A percentile compares a stretch with the other conserved stretches of the same genome.
phyloP scores from a whole-genome alignment of 1,140 invertebrate genomes.

The Ceratina australensis region DNA sequence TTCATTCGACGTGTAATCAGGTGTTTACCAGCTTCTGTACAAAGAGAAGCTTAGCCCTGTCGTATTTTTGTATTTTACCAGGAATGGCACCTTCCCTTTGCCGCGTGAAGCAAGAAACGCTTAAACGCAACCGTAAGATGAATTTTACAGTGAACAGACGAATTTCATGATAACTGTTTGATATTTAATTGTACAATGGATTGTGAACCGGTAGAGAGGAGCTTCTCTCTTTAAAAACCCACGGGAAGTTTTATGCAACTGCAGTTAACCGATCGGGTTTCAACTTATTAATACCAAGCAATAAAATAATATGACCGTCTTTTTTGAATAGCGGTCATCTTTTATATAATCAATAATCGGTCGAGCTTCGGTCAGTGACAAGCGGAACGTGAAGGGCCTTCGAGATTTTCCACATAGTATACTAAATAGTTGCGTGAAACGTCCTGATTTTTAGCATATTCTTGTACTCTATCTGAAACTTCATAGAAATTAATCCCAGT shows the following conservation, averaged over 20 bases:
- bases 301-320: no score
- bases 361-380: no score
- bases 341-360: no score
- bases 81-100: not conserved
- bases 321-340: no score
- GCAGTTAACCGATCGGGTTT: no score
- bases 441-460: not conserved
- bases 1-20: not conserved
- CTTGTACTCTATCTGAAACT: not conserved
- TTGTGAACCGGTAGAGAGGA: not conserved
- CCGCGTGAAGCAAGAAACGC: no score
- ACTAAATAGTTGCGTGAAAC: not conserved
- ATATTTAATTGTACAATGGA: not conserved
- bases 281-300: no score
- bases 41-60: not conserved
- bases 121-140: not conserved
- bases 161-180: not conserved
- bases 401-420: no score
- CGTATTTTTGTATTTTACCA: not conserved
- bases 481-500: no score
- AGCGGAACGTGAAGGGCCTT: no score
- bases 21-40: not conserved
- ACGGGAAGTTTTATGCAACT: no score
- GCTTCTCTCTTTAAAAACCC: no score
- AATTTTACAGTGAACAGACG: not conserved